phyloP scores from a whole-genome alignment of 2,888 invertebrate genomes.

The Malthinus seriepunctatus region DNA sequence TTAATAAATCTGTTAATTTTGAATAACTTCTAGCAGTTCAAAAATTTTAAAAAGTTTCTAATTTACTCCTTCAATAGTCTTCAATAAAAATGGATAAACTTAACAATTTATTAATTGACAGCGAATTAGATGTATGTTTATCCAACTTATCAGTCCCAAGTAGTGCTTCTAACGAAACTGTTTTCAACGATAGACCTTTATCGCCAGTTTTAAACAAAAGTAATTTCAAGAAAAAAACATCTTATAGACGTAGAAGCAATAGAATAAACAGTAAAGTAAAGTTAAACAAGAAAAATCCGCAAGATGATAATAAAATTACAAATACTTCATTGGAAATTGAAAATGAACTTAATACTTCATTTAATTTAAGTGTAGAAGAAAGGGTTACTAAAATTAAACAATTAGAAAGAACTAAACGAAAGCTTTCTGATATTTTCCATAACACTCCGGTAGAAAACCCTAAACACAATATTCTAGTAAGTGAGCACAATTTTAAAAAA shows the following conservation, averaged over 20 bases:
- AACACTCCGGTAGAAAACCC: neutral
- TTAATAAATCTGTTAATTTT: too few relatives aligned
- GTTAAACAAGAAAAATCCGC: slow-evolving; percentile 10
- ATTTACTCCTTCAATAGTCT: neutral
- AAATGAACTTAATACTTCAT: neutral
- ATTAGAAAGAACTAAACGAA: slow-evolving; percentile 29
- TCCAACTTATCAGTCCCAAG: too few relatives aligned
- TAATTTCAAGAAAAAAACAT: slow-evolving; percentile 24
- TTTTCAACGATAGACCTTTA: slow-evolving; percentile 30
- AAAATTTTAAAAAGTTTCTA: neutral
- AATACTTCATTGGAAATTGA: neutral
- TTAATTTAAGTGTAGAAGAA: slow-evolving; percentile 22
- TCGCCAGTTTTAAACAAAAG: slow-evolving; percentile 42
- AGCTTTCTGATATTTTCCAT: slow-evolving; percentile 17
- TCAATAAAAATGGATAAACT: neutral
- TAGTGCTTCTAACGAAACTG: neutral
- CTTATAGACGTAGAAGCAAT: slow-evolving; percentile 23
- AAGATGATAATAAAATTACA: slow-evolving; percentile 9
- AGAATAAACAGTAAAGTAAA: slow-evolving; percentile 20
- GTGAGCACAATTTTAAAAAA: slow-evolving; percentile 33
- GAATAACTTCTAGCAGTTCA: neutral
- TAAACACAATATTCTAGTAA: slow-evolving; percentile 13
- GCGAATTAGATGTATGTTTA: neutral
- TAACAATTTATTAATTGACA: neutral
- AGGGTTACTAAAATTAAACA: slow-evolving; percentile 35